These are phyloP conservation scores for Istiophorus platypterus DNA, from an alignment of 2,113 vertebrate species.

Conservation along the genomic window DNA sequence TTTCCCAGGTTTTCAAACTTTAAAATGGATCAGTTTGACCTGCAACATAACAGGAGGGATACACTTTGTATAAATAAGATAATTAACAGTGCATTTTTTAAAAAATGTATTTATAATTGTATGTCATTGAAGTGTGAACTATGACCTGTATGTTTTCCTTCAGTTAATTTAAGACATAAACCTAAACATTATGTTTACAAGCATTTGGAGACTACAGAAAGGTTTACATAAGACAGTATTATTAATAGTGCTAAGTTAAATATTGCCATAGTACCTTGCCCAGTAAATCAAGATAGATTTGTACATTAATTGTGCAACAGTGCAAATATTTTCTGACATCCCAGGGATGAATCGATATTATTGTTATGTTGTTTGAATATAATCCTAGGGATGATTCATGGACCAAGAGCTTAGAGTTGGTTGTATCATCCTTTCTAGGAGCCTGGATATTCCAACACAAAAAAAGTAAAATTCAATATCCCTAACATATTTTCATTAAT, in stretches of 20 bases:
- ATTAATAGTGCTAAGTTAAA: not conserved
- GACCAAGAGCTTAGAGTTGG: not conserved
- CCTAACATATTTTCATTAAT: not conserved
- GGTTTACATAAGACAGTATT: not conserved
- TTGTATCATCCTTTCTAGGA: not conserved
- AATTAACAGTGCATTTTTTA: too few relatives aligned
- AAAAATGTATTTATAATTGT: too few relatives aligned
- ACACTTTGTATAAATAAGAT: too few relatives aligned
- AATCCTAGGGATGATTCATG: not conserved
- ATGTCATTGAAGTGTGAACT: too few relatives aligned
- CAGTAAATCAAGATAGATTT: not conserved
- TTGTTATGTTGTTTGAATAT: not conserved
- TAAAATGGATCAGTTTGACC: too few relatives aligned
- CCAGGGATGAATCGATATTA: not conserved
- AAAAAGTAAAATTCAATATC: too few relatives aligned
- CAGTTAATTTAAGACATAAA: not conserved
- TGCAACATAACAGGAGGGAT: too few relatives aligned
- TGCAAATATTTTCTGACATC: not conserved
- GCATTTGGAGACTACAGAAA: not conserved
- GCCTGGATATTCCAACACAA: not conserved
- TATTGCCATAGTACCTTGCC: not conserved
- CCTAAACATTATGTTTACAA: not conserved
- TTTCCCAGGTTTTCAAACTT: too few relatives aligned
- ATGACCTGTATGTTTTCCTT: slow-evolving; percentile 5
- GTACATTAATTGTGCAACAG: not conserved